These are phyloP conservation scores for Campoplex capitator DNA, from an alignment of 2,888 invertebrate genomes.

Conservation along the genomic window DNA sequence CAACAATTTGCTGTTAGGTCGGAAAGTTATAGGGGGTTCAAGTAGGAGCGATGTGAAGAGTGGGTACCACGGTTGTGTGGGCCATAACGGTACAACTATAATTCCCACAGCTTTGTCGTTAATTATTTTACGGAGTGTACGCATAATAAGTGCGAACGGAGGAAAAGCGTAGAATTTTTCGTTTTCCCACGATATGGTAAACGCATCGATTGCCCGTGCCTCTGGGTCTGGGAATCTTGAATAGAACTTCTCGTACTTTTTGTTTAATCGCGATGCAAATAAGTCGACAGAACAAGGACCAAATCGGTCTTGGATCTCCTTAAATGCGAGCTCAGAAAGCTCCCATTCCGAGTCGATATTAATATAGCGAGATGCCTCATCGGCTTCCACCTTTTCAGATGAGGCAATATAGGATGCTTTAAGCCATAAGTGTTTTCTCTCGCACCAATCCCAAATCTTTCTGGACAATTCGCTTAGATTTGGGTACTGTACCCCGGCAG, in stretches of 20 bases:
- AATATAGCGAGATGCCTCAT: background rate
- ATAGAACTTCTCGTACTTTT: conserved; percentile 3
- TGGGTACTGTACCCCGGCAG: background rate
- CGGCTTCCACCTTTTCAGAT: background rate
- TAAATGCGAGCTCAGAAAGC: background rate
- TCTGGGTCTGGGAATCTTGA: conserved; percentile 12
- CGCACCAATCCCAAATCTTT: conserved; percentile 17
- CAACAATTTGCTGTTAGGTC: conserved; percentile 21
- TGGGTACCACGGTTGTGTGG: conserved; percentile 23
- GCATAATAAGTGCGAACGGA: background rate
- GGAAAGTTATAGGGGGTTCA: background rate
- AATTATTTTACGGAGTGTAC: background rate
- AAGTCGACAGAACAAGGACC: conserved; percentile 2
- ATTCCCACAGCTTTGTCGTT: conserved; percentile 8
- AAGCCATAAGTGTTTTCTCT: conserved; percentile 17
- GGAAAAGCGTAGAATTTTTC: conserved; percentile 18
- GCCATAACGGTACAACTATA: conserved; percentile 2
- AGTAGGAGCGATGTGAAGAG: conserved; percentile 11
- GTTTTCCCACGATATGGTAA: conserved; percentile 8
- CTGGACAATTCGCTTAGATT: background rate
- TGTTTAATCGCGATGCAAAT: conserved; percentile 10
- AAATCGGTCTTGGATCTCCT: background rate
- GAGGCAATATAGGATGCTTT: background rate
- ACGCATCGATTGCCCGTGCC: conserved; percentile 8
- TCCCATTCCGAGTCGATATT: conserved; percentile 12